Evolutionary conservation across 2,797 vertebrate species (phyloP).

Genomic region (Lepilemur septentrionalis): DNA sequence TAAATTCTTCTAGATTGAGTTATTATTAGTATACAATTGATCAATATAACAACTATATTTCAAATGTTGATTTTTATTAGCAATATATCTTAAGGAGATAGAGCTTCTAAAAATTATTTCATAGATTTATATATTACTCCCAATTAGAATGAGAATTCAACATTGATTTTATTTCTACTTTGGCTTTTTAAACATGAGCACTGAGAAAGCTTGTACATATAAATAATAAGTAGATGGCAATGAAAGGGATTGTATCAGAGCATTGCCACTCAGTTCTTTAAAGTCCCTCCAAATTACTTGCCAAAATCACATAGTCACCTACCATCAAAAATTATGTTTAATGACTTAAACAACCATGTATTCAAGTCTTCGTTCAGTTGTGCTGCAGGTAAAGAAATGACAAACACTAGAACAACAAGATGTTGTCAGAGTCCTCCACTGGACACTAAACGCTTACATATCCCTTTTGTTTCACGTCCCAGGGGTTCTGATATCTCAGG

Average conservation of each 20-base stretch:
- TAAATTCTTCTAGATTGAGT: not conserved
- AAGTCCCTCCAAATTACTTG: slow-evolving; percentile 19
- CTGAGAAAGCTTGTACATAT: not conserved
- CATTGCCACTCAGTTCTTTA: not conserved
- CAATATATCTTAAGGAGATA: not conserved
- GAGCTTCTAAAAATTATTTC: not conserved
- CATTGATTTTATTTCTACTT: not conserved
- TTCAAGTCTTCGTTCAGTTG: not conserved
- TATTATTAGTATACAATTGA: not conserved
- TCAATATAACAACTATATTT: not conserved
- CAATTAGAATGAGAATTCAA: not conserved
- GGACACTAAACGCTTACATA: not conserved
- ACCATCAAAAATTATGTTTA: slow-evolving; percentile 12
- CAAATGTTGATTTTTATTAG: slow-evolving; percentile 15
- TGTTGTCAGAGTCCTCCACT: not conserved
- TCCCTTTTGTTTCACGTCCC: not conserved
- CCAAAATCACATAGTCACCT: not conserved
- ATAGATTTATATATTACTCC: not conserved
- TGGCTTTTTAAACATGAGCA: not conserved
- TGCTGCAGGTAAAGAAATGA: not conserved
- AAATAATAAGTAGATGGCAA: not conserved
- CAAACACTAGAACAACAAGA: not conserved
- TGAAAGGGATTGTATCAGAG: not conserved
- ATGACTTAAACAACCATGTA: not conserved
- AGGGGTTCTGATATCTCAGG: not conserved